phyloP scores from a whole-genome alignment of 2,888 invertebrate species.

The Caenorhabditis virilis region DNA sequence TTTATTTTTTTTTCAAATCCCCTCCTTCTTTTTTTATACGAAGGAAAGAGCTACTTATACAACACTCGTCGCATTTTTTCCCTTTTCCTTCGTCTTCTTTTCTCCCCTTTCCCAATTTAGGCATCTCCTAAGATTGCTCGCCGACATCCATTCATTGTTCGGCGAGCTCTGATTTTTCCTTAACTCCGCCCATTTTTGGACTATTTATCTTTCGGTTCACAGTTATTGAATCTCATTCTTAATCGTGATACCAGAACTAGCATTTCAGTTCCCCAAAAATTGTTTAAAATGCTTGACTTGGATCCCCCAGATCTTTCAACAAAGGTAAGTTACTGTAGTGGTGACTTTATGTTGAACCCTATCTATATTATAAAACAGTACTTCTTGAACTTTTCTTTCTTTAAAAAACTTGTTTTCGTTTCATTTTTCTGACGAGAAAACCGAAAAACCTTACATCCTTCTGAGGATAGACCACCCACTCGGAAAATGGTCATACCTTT shows the following conservation, averaged over 20 bases:
- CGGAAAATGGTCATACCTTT: too few relatives aligned
- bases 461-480: too few relatives aligned
- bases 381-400: too few relatives aligned
- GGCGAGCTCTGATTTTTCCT: conserved; percentile 4
- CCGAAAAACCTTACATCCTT: too few relatives aligned
- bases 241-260: neutral
- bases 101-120: conserved; percentile 25
- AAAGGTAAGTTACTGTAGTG: conserved; percentile 1
- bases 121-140: conserved; percentile 33
- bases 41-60: neutral
- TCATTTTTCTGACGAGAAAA: too few relatives aligned
- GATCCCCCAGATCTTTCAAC: conserved; percentile 1
- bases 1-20: conserved; percentile 18
- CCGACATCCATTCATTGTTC: conserved; percentile 21
- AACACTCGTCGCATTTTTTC: neutral
- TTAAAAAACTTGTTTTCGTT: too few relatives aligned
- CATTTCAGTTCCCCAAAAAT: neutral
- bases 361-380: too few relatives aligned
- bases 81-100: conserved; percentile 4
- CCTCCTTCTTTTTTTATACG: neutral
- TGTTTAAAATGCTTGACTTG: neutral
- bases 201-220: too few relatives aligned
- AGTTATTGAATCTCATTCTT: too few relatives aligned
- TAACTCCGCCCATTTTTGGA: conserved; percentile 24
- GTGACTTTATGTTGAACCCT: too few relatives aligned